These are phyloP conservation scores for Paramisgurnus dabryanus DNA, from an alignment of 2,113 vertebrate genomes.

Conservation along the genomic window DNA sequence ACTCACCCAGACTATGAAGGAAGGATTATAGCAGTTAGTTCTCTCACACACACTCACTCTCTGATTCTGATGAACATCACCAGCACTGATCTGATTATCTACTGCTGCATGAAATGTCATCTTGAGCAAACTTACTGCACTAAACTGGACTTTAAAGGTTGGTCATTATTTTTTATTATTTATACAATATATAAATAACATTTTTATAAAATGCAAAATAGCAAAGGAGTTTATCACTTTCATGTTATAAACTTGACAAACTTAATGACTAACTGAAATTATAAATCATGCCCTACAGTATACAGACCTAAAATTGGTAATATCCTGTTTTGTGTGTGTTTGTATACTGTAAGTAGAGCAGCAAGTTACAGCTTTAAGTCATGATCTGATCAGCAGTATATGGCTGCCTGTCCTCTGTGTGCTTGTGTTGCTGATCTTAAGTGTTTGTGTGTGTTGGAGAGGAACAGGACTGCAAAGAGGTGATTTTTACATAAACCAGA, in stretches of 20 bases:
- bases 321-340: neutral
- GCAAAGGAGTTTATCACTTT: too few relatives aligned
- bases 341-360: neutral
- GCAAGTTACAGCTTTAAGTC: neutral
- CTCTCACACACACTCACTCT: constrained; percentile 5
- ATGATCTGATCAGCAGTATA: neutral
- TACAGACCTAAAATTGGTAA: neutral
- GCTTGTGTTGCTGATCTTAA: neutral
- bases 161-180: too few relatives aligned
- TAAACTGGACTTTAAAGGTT: neutral
- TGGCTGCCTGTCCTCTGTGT: neutral
- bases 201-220: too few relatives aligned
- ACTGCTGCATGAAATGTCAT: neutral
- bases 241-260: too few relatives aligned
- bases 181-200: too few relatives aligned
- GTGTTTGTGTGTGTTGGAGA: constrained; percentile 1
- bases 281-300: neutral
- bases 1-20: neutral
- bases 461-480: neutral
- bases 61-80: constrained; percentile 22
- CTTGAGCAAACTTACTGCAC: neutral
- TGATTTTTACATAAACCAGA: neutral
- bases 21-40: neutral
- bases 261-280: too few relatives aligned
- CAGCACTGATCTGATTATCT: constrained; percentile 5